Conservation (phyloP, 2,113 vertebrate genomes). For the Anas platyrhynchos region DNA sequence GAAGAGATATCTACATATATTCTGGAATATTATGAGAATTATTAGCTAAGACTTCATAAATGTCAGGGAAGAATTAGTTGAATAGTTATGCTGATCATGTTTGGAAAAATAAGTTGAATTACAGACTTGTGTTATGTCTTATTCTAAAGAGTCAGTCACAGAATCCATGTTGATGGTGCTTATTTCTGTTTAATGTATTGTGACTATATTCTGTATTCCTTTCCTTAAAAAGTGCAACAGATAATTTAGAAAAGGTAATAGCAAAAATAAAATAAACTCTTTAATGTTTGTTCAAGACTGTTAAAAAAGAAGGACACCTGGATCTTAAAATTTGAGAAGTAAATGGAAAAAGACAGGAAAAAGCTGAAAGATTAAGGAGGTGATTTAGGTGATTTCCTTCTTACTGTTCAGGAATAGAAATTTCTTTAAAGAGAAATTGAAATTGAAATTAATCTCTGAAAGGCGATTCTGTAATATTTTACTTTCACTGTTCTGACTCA, state of each 20-base stretch:
- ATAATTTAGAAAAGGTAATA: neutral
- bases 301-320: neutral
- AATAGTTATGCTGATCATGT: neutral
- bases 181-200: neutral
- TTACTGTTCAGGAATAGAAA: neutral
- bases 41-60: neutral
- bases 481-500: neutral
- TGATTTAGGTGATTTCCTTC: neutral
- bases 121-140: neutral
- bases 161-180: neutral
- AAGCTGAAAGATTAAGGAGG: neutral
- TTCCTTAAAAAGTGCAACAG: rapidly evolving
- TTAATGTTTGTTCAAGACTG: neutral
- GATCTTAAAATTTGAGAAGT: neutral
- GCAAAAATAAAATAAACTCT: neutral
- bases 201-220: neutral
- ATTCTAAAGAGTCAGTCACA: neutral
- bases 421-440: neutral
- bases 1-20: rapidly evolving
- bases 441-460: neutral
- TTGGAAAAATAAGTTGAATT: neutral
- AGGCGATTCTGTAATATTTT: neutral
- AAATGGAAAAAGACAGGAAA: neutral
- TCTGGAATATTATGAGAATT: neutral
- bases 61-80: neutral